Conservation (phyloP, 1,140 invertebrate genomes). For the Nephotettix cincticeps region DNA sequence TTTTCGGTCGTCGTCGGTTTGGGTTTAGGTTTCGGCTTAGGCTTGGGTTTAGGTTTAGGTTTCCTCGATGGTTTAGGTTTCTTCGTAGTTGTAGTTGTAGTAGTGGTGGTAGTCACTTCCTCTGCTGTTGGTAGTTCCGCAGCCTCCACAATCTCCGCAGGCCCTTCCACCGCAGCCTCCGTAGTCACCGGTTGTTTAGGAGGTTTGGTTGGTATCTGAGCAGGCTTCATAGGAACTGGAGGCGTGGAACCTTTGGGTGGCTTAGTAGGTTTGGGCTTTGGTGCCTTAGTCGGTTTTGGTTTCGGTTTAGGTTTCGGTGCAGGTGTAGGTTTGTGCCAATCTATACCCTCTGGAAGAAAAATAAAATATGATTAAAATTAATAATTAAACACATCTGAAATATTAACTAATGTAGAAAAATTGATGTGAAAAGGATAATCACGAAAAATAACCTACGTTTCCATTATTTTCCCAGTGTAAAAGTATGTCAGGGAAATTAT, state of each 20-base stretch:
- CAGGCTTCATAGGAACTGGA: constrained; percentile 11
- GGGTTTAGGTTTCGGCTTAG: constrained; percentile 1
- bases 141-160: background rate
- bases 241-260: constrained; percentile 13
- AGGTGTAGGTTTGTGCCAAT: constrained; percentile 5
- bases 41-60: background rate
- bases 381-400: too few relatives aligned
- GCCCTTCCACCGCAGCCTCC: background rate
- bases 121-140: background rate
- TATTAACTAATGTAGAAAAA: too few relatives aligned
- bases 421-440: too few relatives aligned
- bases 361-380: too few relatives aligned
- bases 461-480: too few relatives aligned
- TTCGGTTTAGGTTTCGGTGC: constrained; percentile 15
- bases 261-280: constrained; percentile 28
- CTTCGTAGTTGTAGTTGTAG: background rate
- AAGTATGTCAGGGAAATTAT: too few relatives aligned
- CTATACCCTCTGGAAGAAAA: constrained; percentile 2
- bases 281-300: constrained; percentile 8
- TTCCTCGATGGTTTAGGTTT: background rate
- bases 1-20: background rate
- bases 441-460: too few relatives aligned
- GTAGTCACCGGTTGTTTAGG: background rate
- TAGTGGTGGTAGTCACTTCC: constrained; percentile 5
- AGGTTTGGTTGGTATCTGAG: constrained; percentile 9